A percentile compares a stretch with the other conserved stretches of the same genome.
phyloP scores from a whole-genome alignment of 2,113 vertebrate species.

The Meriones unguiculatus region DNA sequence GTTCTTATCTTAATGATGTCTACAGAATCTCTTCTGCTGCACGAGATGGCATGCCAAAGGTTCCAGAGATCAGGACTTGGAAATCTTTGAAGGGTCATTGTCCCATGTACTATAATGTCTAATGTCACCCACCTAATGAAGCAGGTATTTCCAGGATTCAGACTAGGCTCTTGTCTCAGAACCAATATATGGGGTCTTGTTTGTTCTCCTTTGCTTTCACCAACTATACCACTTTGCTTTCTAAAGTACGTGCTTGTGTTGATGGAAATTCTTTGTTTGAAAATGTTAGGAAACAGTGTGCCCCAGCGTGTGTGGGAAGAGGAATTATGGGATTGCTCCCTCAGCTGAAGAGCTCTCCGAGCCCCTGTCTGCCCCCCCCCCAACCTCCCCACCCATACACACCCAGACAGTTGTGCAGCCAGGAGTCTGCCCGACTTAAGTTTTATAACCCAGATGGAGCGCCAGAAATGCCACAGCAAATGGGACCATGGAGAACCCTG shows the following conservation, averaged over 20 bases:
- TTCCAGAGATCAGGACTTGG: neutral
- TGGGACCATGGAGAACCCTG: neutral
- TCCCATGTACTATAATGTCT: neutral
- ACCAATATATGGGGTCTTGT: neutral
- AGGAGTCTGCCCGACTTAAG: neutral
- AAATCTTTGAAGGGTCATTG: neutral
- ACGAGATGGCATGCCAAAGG: neutral
- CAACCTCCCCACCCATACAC: neutral
- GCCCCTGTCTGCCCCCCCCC: neutral
- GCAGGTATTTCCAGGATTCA: neutral
- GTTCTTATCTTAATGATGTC: neutral
- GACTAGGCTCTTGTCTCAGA: neutral
- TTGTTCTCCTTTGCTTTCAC: neutral
- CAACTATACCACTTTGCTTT: neutral
- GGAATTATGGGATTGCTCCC: neutral
- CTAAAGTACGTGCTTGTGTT: neutral
- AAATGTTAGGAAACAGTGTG: conserved; percentile 1
- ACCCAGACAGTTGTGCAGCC: neutral
- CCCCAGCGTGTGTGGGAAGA: neutral
- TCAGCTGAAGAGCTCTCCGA: neutral
- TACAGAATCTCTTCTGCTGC: neutral
- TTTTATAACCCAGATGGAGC: neutral
- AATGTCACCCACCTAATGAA: neutral
- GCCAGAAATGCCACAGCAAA: neutral
- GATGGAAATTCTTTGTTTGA: neutral